Percentiles rank a stretch among this genome's conserved stretches.
phyloP scores from a whole-genome alignment of 2,888 invertebrate species.

The Eilema sororculum region DNA sequence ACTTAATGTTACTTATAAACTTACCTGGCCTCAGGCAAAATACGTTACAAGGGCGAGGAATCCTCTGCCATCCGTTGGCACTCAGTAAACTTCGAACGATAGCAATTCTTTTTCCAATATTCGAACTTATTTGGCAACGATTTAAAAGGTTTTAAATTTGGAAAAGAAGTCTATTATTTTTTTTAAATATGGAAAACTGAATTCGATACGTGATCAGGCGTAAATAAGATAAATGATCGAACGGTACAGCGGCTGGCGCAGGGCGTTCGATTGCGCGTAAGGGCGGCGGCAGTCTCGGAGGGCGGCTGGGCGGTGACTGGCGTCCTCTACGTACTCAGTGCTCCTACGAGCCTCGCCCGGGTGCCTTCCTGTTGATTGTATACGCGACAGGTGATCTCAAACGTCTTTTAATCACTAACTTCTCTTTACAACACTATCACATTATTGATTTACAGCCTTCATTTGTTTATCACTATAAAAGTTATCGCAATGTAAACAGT shows the following conservation, averaged over 20 bases:
- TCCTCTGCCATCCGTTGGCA: slow-evolving; percentile 66
- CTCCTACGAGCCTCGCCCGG: slow-evolving; percentile 79
- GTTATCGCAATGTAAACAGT: background rate
- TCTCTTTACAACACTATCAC: slow-evolving; percentile 52
- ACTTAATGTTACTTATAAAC: slow-evolving; percentile 60
- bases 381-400: slow-evolving; percentile 82
- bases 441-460: slow-evolving; percentile 44
- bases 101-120: slow-evolving; percentile 46
- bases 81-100: slow-evolving; percentile 66
- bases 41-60: slow-evolving; percentile 62
- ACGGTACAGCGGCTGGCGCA: slow-evolving; percentile 44
- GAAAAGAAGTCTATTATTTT: slow-evolving; percentile 39
- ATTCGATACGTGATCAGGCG: slow-evolving; percentile 53
- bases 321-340: slow-evolving; percentile 67
- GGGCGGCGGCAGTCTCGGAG: slow-evolving; percentile 67
- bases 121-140: slow-evolving; percentile 48
- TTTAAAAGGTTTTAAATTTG: slow-evolving; percentile 43
- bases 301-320: slow-evolving; percentile 85
- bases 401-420: slow-evolving; percentile 62
- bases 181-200: slow-evolving; percentile 43
- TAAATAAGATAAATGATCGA: slow-evolving; percentile 56
- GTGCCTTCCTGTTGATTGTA: slow-evolving; percentile 81
- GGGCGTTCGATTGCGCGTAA: slow-evolving; percentile 54
- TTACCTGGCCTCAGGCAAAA: slow-evolving; percentile 71
- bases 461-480: background rate